Conservation (phyloP, 2,797 vertebrate genomes). For the Coregonus suidteri region DNA sequence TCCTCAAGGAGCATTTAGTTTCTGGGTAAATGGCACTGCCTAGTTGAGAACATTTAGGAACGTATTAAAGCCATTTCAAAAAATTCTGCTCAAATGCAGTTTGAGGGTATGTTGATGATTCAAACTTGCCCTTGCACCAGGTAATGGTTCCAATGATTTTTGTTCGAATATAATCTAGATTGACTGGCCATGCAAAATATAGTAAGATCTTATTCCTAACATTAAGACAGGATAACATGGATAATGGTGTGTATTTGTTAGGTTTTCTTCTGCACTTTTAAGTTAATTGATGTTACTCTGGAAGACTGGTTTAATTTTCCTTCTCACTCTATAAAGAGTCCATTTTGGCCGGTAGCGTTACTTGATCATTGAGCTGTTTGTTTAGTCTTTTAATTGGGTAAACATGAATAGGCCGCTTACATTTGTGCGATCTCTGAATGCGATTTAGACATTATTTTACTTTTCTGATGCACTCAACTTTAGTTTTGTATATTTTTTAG, state of each 20-base stretch:
- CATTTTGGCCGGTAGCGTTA: neutral
- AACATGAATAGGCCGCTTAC: neutral
- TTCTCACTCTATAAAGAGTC: neutral
- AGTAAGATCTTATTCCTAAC: neutral
- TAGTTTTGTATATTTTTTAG: neutral
- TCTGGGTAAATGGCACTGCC: conserved; percentile 56
- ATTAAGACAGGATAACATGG: neutral
- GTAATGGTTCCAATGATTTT: neutral
- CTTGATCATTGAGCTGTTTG: conserved; percentile 12
- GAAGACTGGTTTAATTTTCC: conserved; percentile 11
- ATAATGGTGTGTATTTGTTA: no score
- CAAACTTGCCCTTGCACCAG: neutral
- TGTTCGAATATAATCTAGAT: neutral
- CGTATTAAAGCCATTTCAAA: neutral
- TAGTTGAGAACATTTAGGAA: conserved; percentile 50
- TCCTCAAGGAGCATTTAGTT: conserved; percentile 32
- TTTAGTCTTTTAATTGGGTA: conserved; percentile 51
- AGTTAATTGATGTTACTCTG: conserved; percentile 11
- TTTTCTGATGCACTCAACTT: neutral
- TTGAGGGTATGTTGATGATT: neutral
- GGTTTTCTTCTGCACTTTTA: neutral
- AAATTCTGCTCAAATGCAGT: neutral
- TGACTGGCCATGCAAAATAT: neutral
- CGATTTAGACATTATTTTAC: neutral
- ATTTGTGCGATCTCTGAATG: neutral